A percentile compares a stretch with the other conserved stretches of the same genome.
Conservation (phyloP, 23 tunicate genomes). For the Phallusia fumigata region DNA sequence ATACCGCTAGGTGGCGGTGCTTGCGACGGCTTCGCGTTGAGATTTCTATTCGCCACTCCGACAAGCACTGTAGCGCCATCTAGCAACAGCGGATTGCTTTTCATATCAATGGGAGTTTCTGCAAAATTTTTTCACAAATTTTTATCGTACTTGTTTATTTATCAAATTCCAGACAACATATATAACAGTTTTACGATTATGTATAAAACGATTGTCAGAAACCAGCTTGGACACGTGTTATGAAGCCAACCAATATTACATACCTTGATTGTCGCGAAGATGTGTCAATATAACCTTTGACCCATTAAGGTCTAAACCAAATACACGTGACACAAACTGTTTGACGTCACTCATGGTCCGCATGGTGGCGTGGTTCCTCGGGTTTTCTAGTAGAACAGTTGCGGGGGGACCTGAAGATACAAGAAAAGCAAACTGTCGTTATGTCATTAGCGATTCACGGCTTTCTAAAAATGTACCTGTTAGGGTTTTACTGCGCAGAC, state of each 20-base stretch:
- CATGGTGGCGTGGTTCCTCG: constrained; percentile 55
- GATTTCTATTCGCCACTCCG: constrained; percentile 14
- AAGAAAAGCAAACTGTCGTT: too few species aligned
- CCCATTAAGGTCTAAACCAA: neutral
- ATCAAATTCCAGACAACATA: neutral
- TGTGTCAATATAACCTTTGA: neutral
- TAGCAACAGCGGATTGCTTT: constrained; percentile 16
- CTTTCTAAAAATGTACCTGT: too few species aligned
- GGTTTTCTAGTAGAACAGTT: constrained; percentile 81
- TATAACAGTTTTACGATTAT: neutral
- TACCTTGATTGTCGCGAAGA: neutral
- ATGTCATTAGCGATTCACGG: too few species aligned
- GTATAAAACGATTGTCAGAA: too few species aligned
- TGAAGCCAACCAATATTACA: too few species aligned
- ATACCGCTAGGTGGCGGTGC: constrained; percentile 11
- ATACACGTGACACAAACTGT: constrained; percentile 28
- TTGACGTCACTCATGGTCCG: constrained; percentile 41
- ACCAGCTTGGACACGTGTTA: too few species aligned
- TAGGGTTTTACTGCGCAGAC: too few species aligned
- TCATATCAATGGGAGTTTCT: constrained; percentile 18
- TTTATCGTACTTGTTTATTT: neutral
- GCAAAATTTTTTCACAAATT: neutral
- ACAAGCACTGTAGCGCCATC: constrained; percentile 27
- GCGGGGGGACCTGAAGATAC: constrained; percentile 5
- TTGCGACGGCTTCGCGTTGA: neutral